These are phyloP conservation scores for Zophobas morio DNA, from an alignment of 1,140 invertebrate species.

Conservation along the genomic window DNA sequence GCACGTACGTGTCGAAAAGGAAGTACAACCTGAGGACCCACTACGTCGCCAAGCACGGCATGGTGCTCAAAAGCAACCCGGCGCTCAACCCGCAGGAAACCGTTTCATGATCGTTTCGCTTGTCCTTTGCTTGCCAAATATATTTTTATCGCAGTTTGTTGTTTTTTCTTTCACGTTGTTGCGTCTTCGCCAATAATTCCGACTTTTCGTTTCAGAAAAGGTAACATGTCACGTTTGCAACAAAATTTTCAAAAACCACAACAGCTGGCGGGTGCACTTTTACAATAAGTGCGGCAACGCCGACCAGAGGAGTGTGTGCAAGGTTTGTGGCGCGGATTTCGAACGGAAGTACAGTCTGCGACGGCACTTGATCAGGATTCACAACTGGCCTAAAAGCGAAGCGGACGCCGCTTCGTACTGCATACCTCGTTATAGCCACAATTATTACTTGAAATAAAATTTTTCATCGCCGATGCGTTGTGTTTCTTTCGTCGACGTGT, in stretches of 20 bases:
- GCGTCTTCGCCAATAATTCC: not conserved
- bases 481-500: not conserved
- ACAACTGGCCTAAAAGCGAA: not conserved
- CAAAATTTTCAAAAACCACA: constrained; percentile 41
- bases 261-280: constrained; percentile 38
- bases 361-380: constrained; percentile 36
- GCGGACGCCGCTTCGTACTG: not conserved
- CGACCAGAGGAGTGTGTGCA: not conserved
- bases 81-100: too few relatives aligned
- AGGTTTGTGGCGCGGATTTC: constrained; percentile 12
- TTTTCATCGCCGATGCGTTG: not conserved
- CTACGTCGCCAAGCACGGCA: constrained; percentile 57
- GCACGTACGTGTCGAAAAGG: constrained; percentile 58
- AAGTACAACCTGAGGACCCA: constrained; percentile 62
- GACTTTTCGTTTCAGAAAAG: constrained; percentile 5
- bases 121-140: not conserved
- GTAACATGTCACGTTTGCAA: constrained; percentile 28
- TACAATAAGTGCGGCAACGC: constrained; percentile 44
- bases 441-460: not conserved
- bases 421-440: not conserved
- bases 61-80: constrained; percentile 34
- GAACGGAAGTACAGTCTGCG: constrained; percentile 21
- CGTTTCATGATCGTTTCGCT: too few relatives aligned
- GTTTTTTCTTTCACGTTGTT: constrained; percentile 10
- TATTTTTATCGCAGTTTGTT: constrained; percentile 4